These are phyloP conservation scores for Amiota communis DNA, from an alignment of 2,888 invertebrate genomes.

Conservation along the genomic window DNA sequence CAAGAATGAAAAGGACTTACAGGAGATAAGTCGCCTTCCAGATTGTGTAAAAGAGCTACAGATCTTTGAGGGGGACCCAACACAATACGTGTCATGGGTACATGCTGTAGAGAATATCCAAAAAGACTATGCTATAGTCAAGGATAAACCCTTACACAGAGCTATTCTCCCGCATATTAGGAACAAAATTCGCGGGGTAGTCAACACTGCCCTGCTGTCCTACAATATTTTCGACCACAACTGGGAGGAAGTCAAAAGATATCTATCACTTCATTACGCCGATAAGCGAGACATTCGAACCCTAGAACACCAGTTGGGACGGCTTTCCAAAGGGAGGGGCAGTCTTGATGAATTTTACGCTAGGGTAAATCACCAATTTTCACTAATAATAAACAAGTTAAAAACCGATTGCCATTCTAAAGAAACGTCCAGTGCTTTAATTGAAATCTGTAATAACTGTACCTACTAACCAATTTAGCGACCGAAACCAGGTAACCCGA, in stretches of 20 bases:
- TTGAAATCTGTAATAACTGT: slow-evolving; percentile 35
- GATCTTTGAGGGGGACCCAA: neutral
- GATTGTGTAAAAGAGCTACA: too few species aligned
- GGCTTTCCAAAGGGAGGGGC: slow-evolving; percentile 6
- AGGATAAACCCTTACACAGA: neutral
- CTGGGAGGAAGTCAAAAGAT: too few species aligned
- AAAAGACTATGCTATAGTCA: neutral
- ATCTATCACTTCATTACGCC: too few species aligned
- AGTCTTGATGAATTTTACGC: slow-evolving; percentile 41
- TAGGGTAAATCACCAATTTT: slow-evolving; percentile 39
- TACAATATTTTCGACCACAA: too few species aligned
- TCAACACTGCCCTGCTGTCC: too few species aligned
- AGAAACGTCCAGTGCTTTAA: slow-evolving; percentile 39
- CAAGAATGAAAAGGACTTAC: too few species aligned
- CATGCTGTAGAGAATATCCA: neutral
- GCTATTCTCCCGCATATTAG: neutral
- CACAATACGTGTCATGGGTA: neutral
- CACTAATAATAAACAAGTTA: neutral
- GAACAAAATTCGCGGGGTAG: too few species aligned
- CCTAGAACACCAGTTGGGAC: too few species aligned
- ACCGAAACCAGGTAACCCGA: neutral
- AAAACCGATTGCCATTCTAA: slow-evolving; percentile 40
- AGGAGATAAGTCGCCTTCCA: too few species aligned
- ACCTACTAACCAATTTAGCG: neutral
- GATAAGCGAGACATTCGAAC: too few species aligned